These are phyloP conservation scores for Diarsia brunnea DNA, from an alignment of 2,888 invertebrate genomes.

Conservation along the genomic window DNA sequence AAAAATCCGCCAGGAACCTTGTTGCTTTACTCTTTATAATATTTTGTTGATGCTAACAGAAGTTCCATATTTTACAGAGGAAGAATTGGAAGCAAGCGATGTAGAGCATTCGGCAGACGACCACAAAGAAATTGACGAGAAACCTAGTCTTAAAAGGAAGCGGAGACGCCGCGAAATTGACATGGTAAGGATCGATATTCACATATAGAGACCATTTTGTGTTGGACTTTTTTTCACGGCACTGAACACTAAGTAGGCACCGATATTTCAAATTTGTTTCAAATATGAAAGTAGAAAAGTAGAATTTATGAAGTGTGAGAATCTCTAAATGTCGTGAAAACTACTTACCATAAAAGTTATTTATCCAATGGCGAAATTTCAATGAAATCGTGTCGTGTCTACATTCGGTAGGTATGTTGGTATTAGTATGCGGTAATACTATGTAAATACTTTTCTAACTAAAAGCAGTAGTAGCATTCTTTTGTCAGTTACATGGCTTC, in stretches of 20 bases:
- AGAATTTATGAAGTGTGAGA: background rate
- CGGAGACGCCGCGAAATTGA: conserved; percentile 87
- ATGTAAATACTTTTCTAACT: background rate
- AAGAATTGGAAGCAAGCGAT: conserved; percentile 87
- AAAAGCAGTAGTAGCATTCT: background rate
- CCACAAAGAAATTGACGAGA: conserved; percentile 81
- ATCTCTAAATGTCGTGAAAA: background rate
- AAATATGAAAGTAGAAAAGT: background rate
- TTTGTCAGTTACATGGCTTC: background rate
- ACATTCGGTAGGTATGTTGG: background rate
- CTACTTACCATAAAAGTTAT: background rate
- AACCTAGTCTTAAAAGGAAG: conserved; percentile 82
- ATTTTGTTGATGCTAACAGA: conserved; percentile 34
- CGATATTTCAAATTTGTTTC: conserved; percentile 1
- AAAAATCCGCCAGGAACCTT: conserved; percentile 12
- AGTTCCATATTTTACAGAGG: conserved; percentile 73
- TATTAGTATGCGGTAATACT: too few species aligned
- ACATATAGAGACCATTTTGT: conserved; percentile 22
- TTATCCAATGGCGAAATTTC: background rate
- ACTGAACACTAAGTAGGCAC: conserved; percentile 5
- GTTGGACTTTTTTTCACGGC: conserved; percentile 13
- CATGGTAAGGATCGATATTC: conserved; percentile 76
- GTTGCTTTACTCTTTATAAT: conserved; percentile 13
- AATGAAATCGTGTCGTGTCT: background rate
- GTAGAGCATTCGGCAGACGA: conserved; percentile 87